Evolutionary conservation across 2,888 invertebrate species (phyloP).

Genomic region (Autographa gamma): DNA sequence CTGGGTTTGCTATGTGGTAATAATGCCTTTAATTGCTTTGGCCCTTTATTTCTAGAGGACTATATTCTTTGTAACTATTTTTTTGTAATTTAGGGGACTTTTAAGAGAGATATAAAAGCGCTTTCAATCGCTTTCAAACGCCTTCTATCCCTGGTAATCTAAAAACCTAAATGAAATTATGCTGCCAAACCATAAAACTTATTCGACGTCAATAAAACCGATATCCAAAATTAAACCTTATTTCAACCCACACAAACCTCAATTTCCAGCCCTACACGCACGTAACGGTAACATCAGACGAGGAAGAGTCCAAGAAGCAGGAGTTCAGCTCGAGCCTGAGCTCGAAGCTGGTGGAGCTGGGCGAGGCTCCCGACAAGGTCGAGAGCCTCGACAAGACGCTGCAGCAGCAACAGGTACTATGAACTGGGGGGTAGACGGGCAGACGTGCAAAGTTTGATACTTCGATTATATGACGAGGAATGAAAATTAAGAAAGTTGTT

Average conservation of each 20-base stretch:
- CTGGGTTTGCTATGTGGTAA: too few species aligned
- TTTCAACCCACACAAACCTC: conserved; percentile 19
- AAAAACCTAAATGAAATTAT: too few species aligned
- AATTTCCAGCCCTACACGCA: conserved; percentile 91
- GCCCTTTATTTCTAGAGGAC: too few species aligned
- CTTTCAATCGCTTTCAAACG: too few species aligned
- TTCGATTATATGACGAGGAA: not conserved
- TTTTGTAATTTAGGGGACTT: too few species aligned
- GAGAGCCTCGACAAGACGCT: conserved; percentile 90
- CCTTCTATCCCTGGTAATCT: too few species aligned
- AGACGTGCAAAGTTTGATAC: conserved; percentile 24
- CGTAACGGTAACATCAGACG: conserved; percentile 93
- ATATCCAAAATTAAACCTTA: conserved; percentile 5
- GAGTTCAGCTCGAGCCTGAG: conserved; percentile 88
- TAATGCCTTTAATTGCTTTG: too few species aligned
- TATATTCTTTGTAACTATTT: too few species aligned
- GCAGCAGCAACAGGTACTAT: conserved; percentile 90
- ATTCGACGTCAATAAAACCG: not conserved
- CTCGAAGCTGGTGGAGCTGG: conserved; percentile 85
- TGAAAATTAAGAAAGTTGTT: too few species aligned
- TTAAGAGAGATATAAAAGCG: too few species aligned
- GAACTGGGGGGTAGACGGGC: conserved; percentile 12
- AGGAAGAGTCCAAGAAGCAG: conserved; percentile 92
- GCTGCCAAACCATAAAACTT: too few species aligned
- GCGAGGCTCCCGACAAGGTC: conserved; percentile 85